Base-by-base conservation (phyloP, 2,888 invertebrate genomes). In the Melolontha melolontha region DNA sequence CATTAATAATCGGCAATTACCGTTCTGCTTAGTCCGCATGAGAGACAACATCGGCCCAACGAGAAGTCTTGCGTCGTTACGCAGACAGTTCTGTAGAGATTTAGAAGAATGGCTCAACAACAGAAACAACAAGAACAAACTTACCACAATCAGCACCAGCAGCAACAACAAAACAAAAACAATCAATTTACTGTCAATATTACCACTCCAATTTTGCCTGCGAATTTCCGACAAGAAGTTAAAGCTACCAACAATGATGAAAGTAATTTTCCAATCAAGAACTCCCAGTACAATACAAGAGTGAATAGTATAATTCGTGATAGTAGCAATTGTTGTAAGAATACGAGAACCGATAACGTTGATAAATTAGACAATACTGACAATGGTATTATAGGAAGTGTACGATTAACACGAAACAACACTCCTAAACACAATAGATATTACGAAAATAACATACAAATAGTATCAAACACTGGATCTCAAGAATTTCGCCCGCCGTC, bases 41-140 rank as follows among this genome's bases (percentile, higher is more conserved):
- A 81, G 79, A 79, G 75, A 71, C 73, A 70, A 70, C 73, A 73
- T 71, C 65, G 75, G 70, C 68, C 70, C 66, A 51, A 69, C 72
- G 34, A 34, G 34, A 49, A 78, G 78, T 76, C 80, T 82, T 68
- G 80, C 82, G 78, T 78, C 72, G 52, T 78, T 80, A 74, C 83
- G 83, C 77, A 79, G 82, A 78, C 83, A 83, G 73, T 84, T 84
- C 76, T 75, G 79, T 74, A 81, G 84, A 77, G 84, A 84, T 74
- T 78, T 84, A 69, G 80, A 81, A 77, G 84, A 84, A 83, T 84
- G 84, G 84, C 82, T 78, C 75, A 80, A 47, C 66, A 52, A 34
- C 17, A 34, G 17, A 34, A 34, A 34, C 34, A 6, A 34, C 34
- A 34, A 34, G 34, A 39, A 34, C 49, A 17, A 57, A 14, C 14